Evolutionary conservation across 2,113 vertebrate genomes (phyloP), one percentile per base, ranked within the genome.

Genomic region (Pavo muticus): DNA sequence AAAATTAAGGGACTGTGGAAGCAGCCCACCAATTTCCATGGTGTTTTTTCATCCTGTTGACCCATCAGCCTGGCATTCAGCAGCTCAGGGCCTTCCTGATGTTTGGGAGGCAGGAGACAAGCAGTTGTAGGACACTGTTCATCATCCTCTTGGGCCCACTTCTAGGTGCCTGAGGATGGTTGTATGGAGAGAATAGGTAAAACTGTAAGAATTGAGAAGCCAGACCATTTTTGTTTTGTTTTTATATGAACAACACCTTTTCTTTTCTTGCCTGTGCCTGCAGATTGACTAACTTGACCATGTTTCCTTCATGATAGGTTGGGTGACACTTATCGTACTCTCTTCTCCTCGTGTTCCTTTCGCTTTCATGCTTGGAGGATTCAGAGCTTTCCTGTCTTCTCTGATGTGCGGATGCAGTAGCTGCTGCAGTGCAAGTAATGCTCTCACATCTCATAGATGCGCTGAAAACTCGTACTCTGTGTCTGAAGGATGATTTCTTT

Each of bases 1-100:
- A 17, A 5, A 27, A 48, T 12, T 7, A 21, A 87, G 56, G 65
- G 78, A 25, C 56, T 75, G 21, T 11, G 39, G 80, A 30, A 90
- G 27, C 25, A 60, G 21, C 40, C 18, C 29, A 30, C 10, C 25
- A 20, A 25, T 32, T 78, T 64, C 35, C 42, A 8, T 52, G 42
- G 11, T 82, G 21, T 14, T 80, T 67, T 80, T 90, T 90, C 75
- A 27, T 71, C 88, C 79, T 88, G 42, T 73, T 69, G 48, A 39
- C 42, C 16, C 29, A 8, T 32, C 39, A 47, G 17, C n/a, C 18
- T 61, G 47, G 14, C 10, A 16, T 25, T 42, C 71, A 68, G 37
- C 4, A 3, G 24, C 70, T 42, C 37, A 25, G 37, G 9, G 6
- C 14, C 15, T 1, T 1, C 19, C 42, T 37, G 14, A 10, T 4